Base-by-base conservation (phyloP, 1,140 invertebrate species). In the Ganaspis sp. region DNA sequence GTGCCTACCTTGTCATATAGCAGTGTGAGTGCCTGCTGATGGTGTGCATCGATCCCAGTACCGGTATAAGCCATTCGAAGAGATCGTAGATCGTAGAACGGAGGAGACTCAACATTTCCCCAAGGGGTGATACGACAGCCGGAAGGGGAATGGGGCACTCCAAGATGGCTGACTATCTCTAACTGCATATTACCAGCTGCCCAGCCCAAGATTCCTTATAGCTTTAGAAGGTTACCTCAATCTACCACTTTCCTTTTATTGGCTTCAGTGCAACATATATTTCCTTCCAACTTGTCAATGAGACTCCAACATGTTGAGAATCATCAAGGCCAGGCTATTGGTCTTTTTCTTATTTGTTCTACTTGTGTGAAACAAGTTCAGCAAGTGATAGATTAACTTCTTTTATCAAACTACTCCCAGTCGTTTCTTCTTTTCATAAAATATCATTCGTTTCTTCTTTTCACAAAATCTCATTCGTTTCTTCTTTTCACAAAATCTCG, bases 21-120 rank as follows among this genome's bases (percentile, higher is more conserved):
- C 72, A 75, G 72, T 79, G 79, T 74, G 73, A 70, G 80, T 79
- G 76, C 72, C 64, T 76, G 58, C 58, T 34, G 58, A 64, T 64
- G 58, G 54, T 58, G 54, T 58, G 54, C 21, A 58, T 26, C 23
- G 53, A 54, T 54, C n/a, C 53, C 17, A 19, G 53, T 19, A 26
- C 0, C 8, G 5, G 0, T 26, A 17, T 54, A 54, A 54, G 21
- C 53, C 53, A 54, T 54, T 19, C 58, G 26, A n/a, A 64, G 58
- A 64, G 58, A 64, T 34, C 23, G 58, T 58, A 58, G 53, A 58
- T 58, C 53, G 17, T n/a, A 49, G 45, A 6, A 12, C 19, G 53
- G n/a, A 64, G 26, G 58, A 64, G 58, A 64, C 58, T 29, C 21
- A 26, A 15, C 54, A 26, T 64, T 64, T 64, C 58, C 58, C 58